Evolutionary conservation across 1,140 invertebrate species (phyloP).

Genomic region (Dendrolimus kikuchii): DNA sequence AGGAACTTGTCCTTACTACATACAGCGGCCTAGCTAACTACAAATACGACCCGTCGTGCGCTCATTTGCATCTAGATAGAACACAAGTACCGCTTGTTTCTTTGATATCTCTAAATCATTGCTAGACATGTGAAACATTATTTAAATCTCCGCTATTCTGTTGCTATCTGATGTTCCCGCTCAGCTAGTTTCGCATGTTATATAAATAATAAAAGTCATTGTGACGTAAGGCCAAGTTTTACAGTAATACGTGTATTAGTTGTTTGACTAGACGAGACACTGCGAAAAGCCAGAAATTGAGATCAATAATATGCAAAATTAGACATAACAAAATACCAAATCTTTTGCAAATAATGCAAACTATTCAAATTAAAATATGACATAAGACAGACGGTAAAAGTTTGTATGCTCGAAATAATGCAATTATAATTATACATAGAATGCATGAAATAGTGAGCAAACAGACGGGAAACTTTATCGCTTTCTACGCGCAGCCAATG

Average conservation of each 20-base stretch:
- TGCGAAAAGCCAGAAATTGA: too few species aligned
- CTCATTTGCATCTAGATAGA: slow-evolving; percentile 30
- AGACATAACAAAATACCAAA: too few species aligned
- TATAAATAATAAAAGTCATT: slow-evolving; percentile 27
- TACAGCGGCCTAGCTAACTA: slow-evolving; percentile 11
- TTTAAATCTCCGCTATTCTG: slow-evolving; percentile 41
- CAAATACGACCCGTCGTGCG: slow-evolving; percentile 17
- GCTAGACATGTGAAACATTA: slow-evolving; percentile 22
- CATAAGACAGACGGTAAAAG: too few species aligned
- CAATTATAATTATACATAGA: too few species aligned
- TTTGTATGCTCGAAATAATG: too few species aligned
- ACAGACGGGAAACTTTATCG: slow-evolving; percentile 30
- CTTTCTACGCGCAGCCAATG: slow-evolving; percentile 26
- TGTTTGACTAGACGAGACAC: too few species aligned
- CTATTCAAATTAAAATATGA: too few species aligned
- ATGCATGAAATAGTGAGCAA: slow-evolving; percentile 8
- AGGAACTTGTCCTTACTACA: slow-evolving; percentile 20
- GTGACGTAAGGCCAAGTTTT: slow-evolving; percentile 26
- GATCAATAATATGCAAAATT: too few species aligned
- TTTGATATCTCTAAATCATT: slow-evolving; percentile 17
- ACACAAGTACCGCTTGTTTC: slow-evolving; percentile 25
- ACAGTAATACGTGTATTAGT: too few species aligned
- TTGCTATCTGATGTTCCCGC: slow-evolving; percentile 32
- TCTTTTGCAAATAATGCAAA: too few species aligned
- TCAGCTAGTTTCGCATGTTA: slow-evolving; percentile 25